Base-by-base conservation (phyloP, 1,140 invertebrate species). In the Calosoma granatense region DNA sequence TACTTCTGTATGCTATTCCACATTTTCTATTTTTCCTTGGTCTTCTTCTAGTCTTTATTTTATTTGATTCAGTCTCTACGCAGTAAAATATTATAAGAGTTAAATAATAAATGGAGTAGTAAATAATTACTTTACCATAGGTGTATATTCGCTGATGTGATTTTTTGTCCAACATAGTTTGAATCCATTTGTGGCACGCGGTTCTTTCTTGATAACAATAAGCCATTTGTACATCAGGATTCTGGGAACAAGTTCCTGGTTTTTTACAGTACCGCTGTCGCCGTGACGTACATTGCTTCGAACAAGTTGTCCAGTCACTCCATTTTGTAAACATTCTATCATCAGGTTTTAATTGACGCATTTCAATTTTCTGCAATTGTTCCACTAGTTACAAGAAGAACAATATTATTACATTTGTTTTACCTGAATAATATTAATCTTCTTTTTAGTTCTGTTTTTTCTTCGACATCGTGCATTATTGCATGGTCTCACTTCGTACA, bases 121-220 rank as follows among this genome's bases (percentile, higher is more conserved):
- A 53, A n/a, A n/a, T n/a, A n/a, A n/a, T 56, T 17, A 17, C 20
- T 11, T 36, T 20, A 39, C 12, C 17, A 12, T 51, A 22, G n/a
- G 2, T 12, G 52, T 20, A 43, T 43, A 4, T 53, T 26, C 20
- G 21, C 14, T 53, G 14, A 41, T 54, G 6, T n/a, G 22, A 17
- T 43, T 41, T 20, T 20, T 54, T 56, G 20, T 67, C 60, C 47
- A 69, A 47, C 43, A 69, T 59, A 60, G 62, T 62, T 14, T 85
- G 78, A 22, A 89, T 81, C 81, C 84, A 88, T 47, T 76, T 78
- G 66, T 92, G 84, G 68, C 89, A 92, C 59, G 81, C 82, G 56
- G 85, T 87, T 41, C 84, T 85, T 64, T 88, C 84, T 1, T 84
- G 77, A 66, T 90, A 92, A 66, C 92, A 96, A 62, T 88, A 90